phyloP scores from a whole-genome alignment of 2,888 invertebrate species.

The Heliconius erato region DNA sequence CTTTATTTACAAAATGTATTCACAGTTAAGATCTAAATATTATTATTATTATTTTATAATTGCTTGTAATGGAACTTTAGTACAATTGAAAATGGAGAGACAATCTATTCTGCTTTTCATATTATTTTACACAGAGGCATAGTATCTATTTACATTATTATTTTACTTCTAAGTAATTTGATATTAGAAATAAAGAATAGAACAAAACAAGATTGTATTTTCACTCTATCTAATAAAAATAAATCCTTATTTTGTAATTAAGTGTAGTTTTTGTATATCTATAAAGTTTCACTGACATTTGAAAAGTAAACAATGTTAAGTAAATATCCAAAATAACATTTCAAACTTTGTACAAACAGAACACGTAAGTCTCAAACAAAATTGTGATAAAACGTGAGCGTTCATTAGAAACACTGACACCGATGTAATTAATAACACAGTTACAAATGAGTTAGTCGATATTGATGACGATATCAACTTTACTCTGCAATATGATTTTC shows the following conservation, averaged over 20 bases:
- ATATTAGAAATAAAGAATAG: background rate
- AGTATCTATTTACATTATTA: constrained; percentile 40
- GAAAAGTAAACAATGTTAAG: background rate
- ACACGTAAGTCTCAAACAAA: constrained; percentile 25
- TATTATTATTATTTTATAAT: constrained; percentile 34
- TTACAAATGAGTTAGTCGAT: constrained; percentile 45
- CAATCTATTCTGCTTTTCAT: constrained; percentile 35
- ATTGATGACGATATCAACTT: constrained; percentile 46
- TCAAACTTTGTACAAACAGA: background rate
- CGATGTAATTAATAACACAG: constrained; percentile 43
- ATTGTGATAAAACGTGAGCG: constrained; percentile 30
- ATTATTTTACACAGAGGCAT: constrained; percentile 38
- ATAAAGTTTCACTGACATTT: background rate
- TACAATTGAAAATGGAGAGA: constrained; percentile 41
- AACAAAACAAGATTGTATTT: background rate
- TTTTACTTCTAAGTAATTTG: background rate
- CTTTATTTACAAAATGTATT: constrained; percentile 79
- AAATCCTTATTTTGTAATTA: background rate
- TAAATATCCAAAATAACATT: background rate
- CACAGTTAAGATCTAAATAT: constrained; percentile 43
- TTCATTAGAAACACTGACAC: constrained; percentile 42
- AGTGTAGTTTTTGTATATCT: background rate
- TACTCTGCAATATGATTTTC: constrained; percentile 38
- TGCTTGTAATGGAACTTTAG: constrained; percentile 42
- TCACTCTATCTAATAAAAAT: background rate